Conservation (phyloP, 2,113 vertebrate genomes). For the Pachyramphus minor region DNA sequence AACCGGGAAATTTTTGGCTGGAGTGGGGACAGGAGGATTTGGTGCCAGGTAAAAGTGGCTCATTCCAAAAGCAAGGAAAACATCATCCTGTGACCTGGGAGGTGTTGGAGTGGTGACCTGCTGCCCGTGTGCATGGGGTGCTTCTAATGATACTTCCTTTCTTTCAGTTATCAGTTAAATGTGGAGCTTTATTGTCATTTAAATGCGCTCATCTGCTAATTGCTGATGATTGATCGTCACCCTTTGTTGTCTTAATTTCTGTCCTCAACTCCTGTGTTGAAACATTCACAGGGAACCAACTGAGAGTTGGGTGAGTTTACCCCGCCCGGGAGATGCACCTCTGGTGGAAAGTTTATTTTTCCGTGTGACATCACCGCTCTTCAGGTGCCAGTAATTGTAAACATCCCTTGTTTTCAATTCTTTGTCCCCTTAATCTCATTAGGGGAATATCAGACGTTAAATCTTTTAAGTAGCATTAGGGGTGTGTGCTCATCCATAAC, state of each 20-base stretch:
- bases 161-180: neutral
- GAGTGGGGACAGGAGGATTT: neutral
- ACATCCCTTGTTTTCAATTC: constrained; percentile 68
- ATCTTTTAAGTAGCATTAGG: constrained; percentile 80
- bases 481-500: constrained; percentile 73
- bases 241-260: neutral
- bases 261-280: neutral
- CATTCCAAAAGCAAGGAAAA: neutral
- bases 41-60: neutral
- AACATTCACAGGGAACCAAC: neutral
- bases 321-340: neutral
- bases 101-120: neutral
- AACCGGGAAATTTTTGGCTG: accelerated
- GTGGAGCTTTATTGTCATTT: neutral
- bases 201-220: neutral
- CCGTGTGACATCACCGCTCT: constrained; percentile 39
- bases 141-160: neutral
- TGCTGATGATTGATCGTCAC: constrained; percentile 35
- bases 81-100: neutral
- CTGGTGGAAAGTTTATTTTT: constrained; percentile 40
- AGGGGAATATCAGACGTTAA: constrained; percentile 84
- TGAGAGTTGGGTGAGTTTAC: neutral
- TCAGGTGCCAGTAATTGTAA: constrained; percentile 66
- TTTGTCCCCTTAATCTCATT: constrained; percentile 78
- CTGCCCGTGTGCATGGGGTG: neutral